phyloP scores from a whole-genome alignment of 2,797 vertebrate genomes.

The Orestias chungarensis region DNA sequence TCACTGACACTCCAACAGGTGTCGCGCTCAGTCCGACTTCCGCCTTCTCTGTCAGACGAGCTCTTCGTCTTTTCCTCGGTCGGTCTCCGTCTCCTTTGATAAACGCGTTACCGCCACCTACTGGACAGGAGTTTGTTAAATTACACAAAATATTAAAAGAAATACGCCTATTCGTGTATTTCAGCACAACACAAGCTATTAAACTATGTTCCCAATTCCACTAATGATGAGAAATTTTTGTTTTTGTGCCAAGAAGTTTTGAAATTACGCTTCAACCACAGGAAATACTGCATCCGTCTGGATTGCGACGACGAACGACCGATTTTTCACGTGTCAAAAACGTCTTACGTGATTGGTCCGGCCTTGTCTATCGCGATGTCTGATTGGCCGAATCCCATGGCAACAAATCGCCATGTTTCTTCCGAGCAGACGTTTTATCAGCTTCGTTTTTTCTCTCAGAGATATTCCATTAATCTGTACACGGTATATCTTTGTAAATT shows the following conservation, averaged over 20 bases:
- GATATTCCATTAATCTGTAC: conserved; percentile 32
- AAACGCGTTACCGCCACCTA: background rate
- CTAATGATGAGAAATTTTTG: too few relatives aligned
- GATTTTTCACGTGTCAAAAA: conserved; percentile 81
- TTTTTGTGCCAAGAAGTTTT: too few relatives aligned
- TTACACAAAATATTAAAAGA: too few relatives aligned
- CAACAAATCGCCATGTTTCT: conserved; percentile 82
- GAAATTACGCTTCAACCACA: background rate
- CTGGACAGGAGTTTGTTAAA: background rate
- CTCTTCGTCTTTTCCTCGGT: too few relatives aligned
- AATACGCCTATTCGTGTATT: too few relatives aligned
- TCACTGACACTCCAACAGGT: too few relatives aligned
- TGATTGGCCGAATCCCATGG: conserved; percentile 76
- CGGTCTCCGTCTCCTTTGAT: background rate
- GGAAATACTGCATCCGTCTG: background rate
- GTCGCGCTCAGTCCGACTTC: too few relatives aligned
- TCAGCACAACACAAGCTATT: too few relatives aligned
- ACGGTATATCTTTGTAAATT: conserved; percentile 1
- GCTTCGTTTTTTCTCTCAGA: conserved; percentile 56
- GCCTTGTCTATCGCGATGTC: conserved; percentile 60
- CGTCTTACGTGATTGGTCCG: conserved; percentile 68
- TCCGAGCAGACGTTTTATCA: conserved; percentile 51
- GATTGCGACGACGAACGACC: background rate
- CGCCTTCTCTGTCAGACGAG: too few relatives aligned
- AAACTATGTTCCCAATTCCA: too few relatives aligned